phyloP scores from a whole-genome alignment of 1,140 invertebrate genomes.

The Drosophila tsacasi region DNA sequence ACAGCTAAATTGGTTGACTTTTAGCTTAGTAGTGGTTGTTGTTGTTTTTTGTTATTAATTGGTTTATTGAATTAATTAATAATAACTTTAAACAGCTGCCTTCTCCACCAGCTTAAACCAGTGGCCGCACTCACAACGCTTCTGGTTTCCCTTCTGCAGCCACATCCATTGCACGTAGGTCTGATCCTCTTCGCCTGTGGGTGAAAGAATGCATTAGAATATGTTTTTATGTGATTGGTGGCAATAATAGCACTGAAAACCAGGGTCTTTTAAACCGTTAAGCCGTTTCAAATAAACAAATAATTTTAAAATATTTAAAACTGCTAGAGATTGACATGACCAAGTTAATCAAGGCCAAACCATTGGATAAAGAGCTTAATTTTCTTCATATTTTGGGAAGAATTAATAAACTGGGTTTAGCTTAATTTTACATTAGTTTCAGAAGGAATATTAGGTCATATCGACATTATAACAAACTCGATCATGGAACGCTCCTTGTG shows the following conservation, averaged over 20 bases:
- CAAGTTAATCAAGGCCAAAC: neutral
- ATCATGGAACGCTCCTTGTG: too few species aligned
- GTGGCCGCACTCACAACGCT: slow-evolving; percentile 97
- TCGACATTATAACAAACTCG: neutral
- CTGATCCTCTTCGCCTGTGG: slow-evolving; percentile 93
- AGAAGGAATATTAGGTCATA: neutral
- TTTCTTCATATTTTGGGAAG: neutral
- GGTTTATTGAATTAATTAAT: slow-evolving; percentile 81
- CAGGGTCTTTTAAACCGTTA: too few species aligned
- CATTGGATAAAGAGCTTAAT: too few species aligned
- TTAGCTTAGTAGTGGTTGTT: slow-evolving; percentile 72
- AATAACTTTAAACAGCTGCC: slow-evolving; percentile 87
- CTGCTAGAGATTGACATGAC: neutral
- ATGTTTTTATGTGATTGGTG: neutral
- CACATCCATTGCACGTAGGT: slow-evolving; percentile 96
- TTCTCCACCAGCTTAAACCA: slow-evolving; percentile 97
- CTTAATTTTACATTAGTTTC: neutral
- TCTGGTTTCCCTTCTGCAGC: slow-evolving; percentile 94
- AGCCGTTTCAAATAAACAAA: neutral
- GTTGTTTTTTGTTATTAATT: slow-evolving; percentile 74
- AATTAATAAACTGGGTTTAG: neutral
- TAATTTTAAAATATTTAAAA: neutral
- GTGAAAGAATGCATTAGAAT: neutral
- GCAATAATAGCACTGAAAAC: neutral
- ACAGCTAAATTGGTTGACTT: slow-evolving; percentile 73